These are phyloP conservation scores for Gorsachius magnificus DNA, from an alignment of 2,797 vertebrate species.

Conservation along the genomic window DNA sequence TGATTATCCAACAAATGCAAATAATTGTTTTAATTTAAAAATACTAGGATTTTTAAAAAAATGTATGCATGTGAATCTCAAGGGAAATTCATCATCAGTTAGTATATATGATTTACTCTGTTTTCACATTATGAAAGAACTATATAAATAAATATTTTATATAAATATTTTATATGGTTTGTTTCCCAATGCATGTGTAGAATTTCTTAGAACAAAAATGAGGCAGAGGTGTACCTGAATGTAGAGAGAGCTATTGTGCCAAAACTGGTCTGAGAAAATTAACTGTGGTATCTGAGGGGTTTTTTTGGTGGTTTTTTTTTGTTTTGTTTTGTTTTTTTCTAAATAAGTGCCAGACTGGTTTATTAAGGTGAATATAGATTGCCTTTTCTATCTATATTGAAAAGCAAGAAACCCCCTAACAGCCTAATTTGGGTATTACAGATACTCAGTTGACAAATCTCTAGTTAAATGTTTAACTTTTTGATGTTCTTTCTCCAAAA, in stretches of 20 bases:
- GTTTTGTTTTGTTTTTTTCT: background rate
- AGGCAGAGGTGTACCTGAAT: background rate
- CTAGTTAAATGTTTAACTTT: background rate
- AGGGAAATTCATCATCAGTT: background rate
- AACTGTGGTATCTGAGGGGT: background rate
- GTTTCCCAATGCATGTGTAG: background rate
- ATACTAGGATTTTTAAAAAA: background rate
- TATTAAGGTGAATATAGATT: background rate
- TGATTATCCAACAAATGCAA: background rate
- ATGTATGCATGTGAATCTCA: background rate
- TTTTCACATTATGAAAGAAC: background rate
- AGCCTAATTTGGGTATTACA: background rate
- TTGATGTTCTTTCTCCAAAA: background rate
- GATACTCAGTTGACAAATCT: background rate
- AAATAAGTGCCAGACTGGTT: background rate
- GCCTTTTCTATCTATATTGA: background rate
- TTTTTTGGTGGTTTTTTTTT: too few relatives aligned
- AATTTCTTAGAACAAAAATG: background rate
- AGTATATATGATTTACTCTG: background rate
- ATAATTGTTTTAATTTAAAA: background rate
- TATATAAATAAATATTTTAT: background rate
- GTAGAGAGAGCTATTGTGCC: background rate
- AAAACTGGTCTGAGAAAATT: background rate
- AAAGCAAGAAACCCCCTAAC: background rate
- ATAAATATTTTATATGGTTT: background rate